Evolutionary conservation across 2,888 invertebrate genomes (phyloP).

Genomic region (Chrysolina oricalcia): DNA sequence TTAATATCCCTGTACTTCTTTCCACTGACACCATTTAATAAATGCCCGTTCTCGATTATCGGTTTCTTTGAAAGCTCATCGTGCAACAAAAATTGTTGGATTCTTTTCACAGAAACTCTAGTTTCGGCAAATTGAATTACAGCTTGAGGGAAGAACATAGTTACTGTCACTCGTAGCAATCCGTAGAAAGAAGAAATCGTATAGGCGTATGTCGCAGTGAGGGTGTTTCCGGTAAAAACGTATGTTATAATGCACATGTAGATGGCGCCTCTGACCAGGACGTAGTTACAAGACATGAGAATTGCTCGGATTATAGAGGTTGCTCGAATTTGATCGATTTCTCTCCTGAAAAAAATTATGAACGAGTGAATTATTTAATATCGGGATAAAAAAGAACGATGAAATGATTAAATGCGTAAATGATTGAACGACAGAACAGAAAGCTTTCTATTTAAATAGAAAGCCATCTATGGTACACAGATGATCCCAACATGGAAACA

Average conservation of each 20-base stretch:
- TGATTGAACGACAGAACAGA: no score
- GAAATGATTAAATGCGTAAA: no score
- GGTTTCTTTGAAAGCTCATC: constrained; percentile 49
- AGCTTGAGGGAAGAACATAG: constrained; percentile 78
- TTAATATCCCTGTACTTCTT: constrained; percentile 20
- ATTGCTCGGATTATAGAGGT: constrained; percentile 80
- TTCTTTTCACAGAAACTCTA: constrained; percentile 58
- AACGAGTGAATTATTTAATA: not conserved
- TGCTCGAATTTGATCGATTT: constrained; percentile 78
- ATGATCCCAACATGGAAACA: no score
- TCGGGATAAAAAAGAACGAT: no score
- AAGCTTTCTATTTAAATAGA: no score
- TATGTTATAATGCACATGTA: constrained; percentile 86
- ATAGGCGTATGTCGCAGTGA: constrained; percentile 80
- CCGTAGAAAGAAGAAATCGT: constrained; percentile 85
- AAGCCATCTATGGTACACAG: no score
- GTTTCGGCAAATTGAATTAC: constrained; percentile 82
- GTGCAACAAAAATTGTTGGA: constrained; percentile 76
- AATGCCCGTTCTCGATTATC: not conserved
- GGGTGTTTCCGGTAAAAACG: constrained; percentile 77
- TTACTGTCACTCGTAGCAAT: constrained; percentile 78
- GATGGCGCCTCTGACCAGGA: constrained; percentile 88
- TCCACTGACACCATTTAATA: constrained; percentile 15
- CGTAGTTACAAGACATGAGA: constrained; percentile 80
- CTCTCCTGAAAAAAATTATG: constrained; percentile 73